Evolutionary conservation across 1,140 invertebrate species (phyloP).

Genomic region (Eueides isabella): DNA sequence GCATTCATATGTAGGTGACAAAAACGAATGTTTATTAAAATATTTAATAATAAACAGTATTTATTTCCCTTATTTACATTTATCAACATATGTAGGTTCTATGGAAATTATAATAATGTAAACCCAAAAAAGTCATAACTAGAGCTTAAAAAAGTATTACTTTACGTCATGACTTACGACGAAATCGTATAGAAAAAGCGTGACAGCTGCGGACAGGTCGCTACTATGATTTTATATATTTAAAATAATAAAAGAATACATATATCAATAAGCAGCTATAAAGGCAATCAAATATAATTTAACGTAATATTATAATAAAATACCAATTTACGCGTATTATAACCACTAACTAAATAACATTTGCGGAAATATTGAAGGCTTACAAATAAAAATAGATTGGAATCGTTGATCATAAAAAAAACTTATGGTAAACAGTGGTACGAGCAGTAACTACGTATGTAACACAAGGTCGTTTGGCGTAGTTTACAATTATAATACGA

Average conservation of each 20-base stretch:
- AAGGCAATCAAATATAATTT: neutral
- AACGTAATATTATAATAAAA: neutral
- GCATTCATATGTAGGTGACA: no score
- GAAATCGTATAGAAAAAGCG: no score
- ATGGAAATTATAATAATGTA: no score
- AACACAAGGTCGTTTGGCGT: slow-evolving; percentile 42
- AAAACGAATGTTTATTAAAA: no score
- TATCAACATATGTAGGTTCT: no score
- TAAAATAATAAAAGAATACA: neutral
- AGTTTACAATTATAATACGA: slow-evolving; percentile 45
- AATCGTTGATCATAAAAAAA: slow-evolving; percentile 31
- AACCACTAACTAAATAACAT: neutral
- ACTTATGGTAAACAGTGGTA: slow-evolving; percentile 26
- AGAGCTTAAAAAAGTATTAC: no score
- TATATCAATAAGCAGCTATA: neutral
- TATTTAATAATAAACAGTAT: no score
- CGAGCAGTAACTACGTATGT: slow-evolving; percentile 21
- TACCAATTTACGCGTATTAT: neutral
- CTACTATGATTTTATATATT: no score
- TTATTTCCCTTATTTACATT: no score
- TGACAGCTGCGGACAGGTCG: no score
- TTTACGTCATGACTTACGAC: no score
- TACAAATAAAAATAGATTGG: slow-evolving; percentile 31
- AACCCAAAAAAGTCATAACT: no score
- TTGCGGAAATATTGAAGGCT: slow-evolving; percentile 28